Evolutionary conservation across 92 coral and sea anemone genomes (phyloP).

Genomic region (Parazoanthus darwini): DNA sequence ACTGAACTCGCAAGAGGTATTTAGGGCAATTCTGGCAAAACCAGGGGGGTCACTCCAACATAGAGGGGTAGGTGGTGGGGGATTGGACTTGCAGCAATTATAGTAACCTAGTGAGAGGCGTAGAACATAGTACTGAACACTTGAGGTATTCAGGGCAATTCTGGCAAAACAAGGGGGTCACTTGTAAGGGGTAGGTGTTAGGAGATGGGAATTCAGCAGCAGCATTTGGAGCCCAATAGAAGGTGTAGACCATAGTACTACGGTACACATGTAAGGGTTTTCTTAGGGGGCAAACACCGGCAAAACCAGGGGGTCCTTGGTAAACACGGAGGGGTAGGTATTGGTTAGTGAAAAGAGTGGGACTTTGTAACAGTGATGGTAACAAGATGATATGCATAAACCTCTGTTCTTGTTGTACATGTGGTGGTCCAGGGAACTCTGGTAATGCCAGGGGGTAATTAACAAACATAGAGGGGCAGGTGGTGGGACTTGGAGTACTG

Average conservation of each 20-base stretch:
- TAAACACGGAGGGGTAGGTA: constrained; percentile 48
- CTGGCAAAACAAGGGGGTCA: constrained; percentile 16
- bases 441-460: constrained; percentile 38
- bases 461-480: constrained; percentile 60
- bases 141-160: constrained; percentile 37
- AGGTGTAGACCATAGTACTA: constrained; percentile 75
- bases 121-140: constrained; percentile 77
- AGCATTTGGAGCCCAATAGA: constrained; percentile 87
- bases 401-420: constrained; percentile 56
- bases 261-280: constrained; percentile 49
- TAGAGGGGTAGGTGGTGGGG: constrained; percentile 61
- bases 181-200: constrained; percentile 71
- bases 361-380: constrained; percentile 89
- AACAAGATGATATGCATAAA: constrained; percentile 85
- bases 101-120: constrained; percentile 78
- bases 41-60: background rate
- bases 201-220: constrained; percentile 66
- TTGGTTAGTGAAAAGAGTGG: background rate
- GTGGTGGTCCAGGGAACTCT: constrained; percentile 28
- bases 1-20: too few relatives aligned
- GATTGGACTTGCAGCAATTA: constrained; percentile 74
- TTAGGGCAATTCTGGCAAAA: background rate
- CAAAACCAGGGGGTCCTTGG: constrained; percentile 53
- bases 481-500: constrained; percentile 83
- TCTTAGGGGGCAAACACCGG: background rate